A percentile compares a stretch with the other conserved stretches of the same genome.
These are phyloP conservation scores for Accipiter cooperii DNA, from an alignment of 2,113 vertebrate genomes.

Conservation along the genomic window DNA sequence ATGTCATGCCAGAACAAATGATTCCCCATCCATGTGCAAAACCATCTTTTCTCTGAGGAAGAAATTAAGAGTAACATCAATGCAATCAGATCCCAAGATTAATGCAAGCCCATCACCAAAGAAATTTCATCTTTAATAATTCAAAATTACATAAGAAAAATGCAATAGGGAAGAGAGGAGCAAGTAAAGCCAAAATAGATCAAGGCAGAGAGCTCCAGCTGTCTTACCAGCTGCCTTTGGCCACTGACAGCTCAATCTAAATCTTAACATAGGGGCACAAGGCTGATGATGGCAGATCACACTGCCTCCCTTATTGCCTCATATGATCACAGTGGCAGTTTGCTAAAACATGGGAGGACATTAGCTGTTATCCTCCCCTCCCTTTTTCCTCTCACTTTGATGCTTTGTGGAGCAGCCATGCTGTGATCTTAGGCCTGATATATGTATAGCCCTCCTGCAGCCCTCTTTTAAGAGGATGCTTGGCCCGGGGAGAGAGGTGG, in stretches of 20 bases:
- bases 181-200: slow-evolving; percentile 1
- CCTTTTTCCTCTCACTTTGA: neutral
- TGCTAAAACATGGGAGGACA: neutral
- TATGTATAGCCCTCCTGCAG: neutral
- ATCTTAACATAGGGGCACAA: neutral
- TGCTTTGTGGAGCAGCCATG: neutral
- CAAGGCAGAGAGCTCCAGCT: neutral
- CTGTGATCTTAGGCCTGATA: neutral
- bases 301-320: neutral
- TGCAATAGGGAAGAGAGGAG: neutral
- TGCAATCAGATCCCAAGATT: neutral
- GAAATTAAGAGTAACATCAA: neutral
- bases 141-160: neutral
- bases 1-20: neutral
- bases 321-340: neutral
- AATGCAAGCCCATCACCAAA: neutral
- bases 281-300: neutral
- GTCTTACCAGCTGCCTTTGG: neutral
- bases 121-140: slow-evolving; percentile 16
- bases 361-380: neutral
- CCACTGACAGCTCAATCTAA: neutral
- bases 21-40: neutral
- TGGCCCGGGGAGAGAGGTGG: neutral
- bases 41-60: neutral
- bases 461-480: neutral